These are phyloP conservation scores for Gopherus flavomarginatus DNA, from an alignment of 2,113 vertebrate genomes.

Conservation along the genomic window DNA sequence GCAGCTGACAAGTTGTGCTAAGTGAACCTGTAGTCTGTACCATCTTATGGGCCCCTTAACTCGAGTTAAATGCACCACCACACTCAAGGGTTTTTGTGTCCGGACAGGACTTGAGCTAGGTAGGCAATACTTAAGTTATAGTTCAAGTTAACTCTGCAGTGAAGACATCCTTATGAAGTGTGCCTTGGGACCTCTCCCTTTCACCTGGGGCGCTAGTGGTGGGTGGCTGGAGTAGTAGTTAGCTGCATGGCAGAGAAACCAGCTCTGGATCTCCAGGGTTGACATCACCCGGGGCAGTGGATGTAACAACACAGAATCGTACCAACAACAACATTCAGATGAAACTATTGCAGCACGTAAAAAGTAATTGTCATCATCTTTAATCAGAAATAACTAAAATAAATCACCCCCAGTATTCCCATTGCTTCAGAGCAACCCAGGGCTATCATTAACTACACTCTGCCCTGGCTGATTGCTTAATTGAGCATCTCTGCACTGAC, in stretches of 20 bases:
- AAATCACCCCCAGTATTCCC: slow-evolving; percentile 24
- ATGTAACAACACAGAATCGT: slow-evolving; percentile 11
- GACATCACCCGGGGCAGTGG: slow-evolving; percentile 33
- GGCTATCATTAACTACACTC: slow-evolving; percentile 2
- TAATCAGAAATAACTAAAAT: slow-evolving; percentile 38
- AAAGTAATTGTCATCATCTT: slow-evolving; percentile 45
- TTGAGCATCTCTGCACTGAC: slow-evolving; percentile 40
- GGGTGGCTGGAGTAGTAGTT: slow-evolving; percentile 18
- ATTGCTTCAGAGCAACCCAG: slow-evolving; percentile 47
- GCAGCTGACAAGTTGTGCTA: slow-evolving; percentile 35
- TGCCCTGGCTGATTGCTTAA: slow-evolving; percentile 53
- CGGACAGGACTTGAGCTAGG: not conserved
- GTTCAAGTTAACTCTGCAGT: not conserved
- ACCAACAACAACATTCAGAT: slow-evolving; percentile 1
- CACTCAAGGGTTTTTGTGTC: not conserved
- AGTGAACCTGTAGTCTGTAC: not conserved
- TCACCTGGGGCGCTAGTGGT: not conserved
- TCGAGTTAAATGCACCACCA: slow-evolving; percentile 42
- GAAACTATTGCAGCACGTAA: slow-evolving; percentile 30
- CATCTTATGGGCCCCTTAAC: not conserved
- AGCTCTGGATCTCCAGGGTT: not conserved
- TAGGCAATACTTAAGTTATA: not conserved
- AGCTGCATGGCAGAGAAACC: slow-evolving; percentile 41
- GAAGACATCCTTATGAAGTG: not conserved
- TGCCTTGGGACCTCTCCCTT: not conserved